Evolutionary conservation across 2,113 vertebrate species (phyloP).

Genomic region (Cynocephalus volans): DNA sequence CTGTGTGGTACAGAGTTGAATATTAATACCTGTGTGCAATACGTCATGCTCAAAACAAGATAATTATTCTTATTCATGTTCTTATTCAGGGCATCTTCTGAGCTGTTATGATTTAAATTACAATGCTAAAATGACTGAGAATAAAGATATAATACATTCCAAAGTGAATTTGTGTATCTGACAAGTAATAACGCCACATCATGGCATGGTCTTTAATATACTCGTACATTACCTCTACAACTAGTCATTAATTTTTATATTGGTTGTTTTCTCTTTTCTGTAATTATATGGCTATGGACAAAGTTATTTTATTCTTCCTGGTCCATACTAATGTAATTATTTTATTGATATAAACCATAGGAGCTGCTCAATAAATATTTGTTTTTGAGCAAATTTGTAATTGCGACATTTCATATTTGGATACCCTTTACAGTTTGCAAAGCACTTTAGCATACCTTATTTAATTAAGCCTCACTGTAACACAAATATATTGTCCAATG

Average conservation of each 20-base stretch:
- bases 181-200: not conserved
- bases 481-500: not conserved
- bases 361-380: not conserved
- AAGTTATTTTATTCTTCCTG: not conserved
- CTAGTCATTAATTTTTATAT: not conserved
- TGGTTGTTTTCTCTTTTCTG: not conserved
- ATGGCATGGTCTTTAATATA: not conserved
- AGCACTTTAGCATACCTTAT: not conserved
- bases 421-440: not conserved
- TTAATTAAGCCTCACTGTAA: not conserved
- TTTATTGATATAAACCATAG: not conserved
- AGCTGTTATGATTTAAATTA: slow-evolving; percentile 32
- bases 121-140: not conserved
- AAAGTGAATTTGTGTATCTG: not conserved
- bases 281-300: not conserved
- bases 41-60: too few relatives aligned
- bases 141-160: slow-evolving; percentile 35
- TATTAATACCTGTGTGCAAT: too few relatives aligned
- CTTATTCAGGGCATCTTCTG: not conserved
- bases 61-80: not conserved
- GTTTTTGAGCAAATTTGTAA: not conserved
- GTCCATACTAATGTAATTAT: not conserved
- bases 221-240: not conserved
- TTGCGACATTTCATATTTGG: not conserved
- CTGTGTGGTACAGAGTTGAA: too few relatives aligned